Evolutionary conservation across 2,113 vertebrate genomes (phyloP).

Genomic region (Chaetops frenatus): DNA sequence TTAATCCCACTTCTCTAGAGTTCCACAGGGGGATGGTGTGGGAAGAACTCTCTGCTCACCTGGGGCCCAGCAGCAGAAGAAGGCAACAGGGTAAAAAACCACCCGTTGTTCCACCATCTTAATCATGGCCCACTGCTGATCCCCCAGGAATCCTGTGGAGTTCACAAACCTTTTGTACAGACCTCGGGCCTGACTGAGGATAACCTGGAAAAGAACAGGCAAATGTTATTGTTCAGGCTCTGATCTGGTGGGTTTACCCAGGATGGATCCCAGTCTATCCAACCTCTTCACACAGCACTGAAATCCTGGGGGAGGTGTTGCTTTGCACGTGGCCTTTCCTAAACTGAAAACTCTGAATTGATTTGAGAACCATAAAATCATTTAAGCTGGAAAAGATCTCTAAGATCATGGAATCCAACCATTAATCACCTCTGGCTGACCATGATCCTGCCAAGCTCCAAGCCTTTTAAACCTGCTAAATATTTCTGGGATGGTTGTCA

Average conservation of each 20-base stretch:
- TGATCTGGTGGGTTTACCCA: neutral
- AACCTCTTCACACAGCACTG: neutral
- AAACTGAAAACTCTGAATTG: neutral
- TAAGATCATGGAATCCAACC: neutral
- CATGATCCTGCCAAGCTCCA: neutral
- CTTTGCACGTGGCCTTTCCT: neutral
- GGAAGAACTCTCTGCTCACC: slow-evolving; percentile 65
- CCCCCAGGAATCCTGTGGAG: slow-evolving; percentile 78
- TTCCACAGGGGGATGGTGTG: neutral
- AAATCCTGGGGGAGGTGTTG: neutral
- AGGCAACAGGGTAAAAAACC: slow-evolving; percentile 78
- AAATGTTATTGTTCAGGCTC: neutral
- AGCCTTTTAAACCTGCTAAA: neutral
- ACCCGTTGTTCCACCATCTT: slow-evolving; percentile 76
- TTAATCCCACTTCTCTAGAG: neutral
- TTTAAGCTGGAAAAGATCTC: neutral
- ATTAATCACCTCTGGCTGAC: neutral
- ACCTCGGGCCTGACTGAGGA: slow-evolving; percentile 72
- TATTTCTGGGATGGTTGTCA: neutral
- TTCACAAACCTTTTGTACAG: slow-evolving; percentile 79
- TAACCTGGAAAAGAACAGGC: slow-evolving; percentile 63
- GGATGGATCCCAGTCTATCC: neutral
- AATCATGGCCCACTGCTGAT: slow-evolving; percentile 80
- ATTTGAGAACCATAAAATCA: neutral
- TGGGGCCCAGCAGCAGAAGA: slow-evolving; percentile 87